phyloP scores from a whole-genome alignment of 1,140 invertebrate genomes.

The Conus betulinus region DNA sequence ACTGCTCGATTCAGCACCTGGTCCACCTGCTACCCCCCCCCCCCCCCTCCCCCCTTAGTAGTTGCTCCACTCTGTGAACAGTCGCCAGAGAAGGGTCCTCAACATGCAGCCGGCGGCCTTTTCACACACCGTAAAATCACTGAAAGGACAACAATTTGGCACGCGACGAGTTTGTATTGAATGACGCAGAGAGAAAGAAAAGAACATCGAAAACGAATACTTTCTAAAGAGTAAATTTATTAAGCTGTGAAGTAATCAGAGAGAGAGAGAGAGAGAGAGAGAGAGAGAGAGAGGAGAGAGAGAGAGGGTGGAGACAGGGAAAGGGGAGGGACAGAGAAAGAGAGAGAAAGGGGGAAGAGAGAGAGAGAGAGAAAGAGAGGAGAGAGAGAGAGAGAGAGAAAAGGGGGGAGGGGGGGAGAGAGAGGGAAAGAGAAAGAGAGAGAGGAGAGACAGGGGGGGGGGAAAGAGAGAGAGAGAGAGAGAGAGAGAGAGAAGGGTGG shows the following conservation, averaged over 20 bases:
- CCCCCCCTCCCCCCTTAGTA: too few species aligned
- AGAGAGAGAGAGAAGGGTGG: too few species aligned
- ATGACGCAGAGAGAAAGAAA: not conserved
- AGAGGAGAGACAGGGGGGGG: not conserved
- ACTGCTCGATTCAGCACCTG: too few species aligned
- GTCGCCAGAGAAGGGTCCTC: too few species aligned
- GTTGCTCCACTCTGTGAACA: too few species aligned
- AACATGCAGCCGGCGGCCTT: too few species aligned
- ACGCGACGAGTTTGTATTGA: not conserved
- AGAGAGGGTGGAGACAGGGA: not conserved
- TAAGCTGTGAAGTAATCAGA: not conserved
- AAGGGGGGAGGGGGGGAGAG: not conserved
- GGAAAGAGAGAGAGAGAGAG: too few species aligned
- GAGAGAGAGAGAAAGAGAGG: not conserved
- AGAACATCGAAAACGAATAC: not conserved
- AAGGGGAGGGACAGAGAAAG: not conserved
- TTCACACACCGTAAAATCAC: too few species aligned
- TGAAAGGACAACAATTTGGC: too few species aligned
- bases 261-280: too few species aligned
- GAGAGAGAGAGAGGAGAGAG: not conserved
- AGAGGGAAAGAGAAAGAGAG: not conserved
- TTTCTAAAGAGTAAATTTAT: not conserved
- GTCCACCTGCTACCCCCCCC: too few species aligned
- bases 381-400: not conserved
- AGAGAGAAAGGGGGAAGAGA: not conserved